phyloP scores from a whole-genome alignment of 2,888 invertebrate genomes.

The Calliopum simillimum region DNA sequence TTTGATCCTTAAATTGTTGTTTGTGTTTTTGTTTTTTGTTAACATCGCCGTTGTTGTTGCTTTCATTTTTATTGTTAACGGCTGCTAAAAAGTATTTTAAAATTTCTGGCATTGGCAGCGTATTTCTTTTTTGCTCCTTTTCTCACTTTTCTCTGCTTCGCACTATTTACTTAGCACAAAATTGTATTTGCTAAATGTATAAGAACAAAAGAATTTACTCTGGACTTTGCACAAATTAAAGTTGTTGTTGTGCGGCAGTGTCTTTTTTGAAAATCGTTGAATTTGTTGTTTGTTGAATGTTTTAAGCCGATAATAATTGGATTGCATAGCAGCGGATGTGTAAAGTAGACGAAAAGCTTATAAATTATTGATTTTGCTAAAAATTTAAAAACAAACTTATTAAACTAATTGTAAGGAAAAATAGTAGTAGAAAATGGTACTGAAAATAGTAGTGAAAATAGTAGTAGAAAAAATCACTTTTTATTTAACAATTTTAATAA shows the following conservation, averaged over 20 bases:
- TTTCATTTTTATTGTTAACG: slow-evolving; percentile 12
- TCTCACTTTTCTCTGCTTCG: not conserved
- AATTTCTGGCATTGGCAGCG: slow-evolving; percentile 16
- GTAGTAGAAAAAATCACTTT: too few relatives aligned
- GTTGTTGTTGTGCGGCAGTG: not conserved
- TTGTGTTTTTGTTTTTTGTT: slow-evolving; percentile 5
- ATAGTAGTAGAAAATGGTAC: too few relatives aligned
- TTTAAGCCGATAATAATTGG: slow-evolving; percentile 9
- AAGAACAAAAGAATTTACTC: not conserved
- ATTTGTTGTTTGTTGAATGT: not conserved
- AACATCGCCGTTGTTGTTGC: slow-evolving; percentile 2
- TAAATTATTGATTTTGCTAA: too few relatives aligned
- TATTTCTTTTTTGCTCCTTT: not conserved
- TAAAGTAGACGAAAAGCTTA: too few relatives aligned
- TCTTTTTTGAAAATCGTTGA: not conserved
- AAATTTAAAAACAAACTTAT: too few relatives aligned
- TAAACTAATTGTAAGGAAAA: too few relatives aligned
- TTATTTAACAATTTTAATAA: too few relatives aligned
- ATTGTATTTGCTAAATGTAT: slow-evolving; percentile 1
- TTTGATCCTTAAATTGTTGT: slow-evolving; percentile 13
- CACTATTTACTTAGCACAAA: slow-evolving; percentile 2
- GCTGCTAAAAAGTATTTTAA: slow-evolving; percentile 4
- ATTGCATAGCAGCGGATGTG: not conserved
- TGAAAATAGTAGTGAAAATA: too few relatives aligned
- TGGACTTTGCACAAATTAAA: not conserved